These are phyloP conservation scores for Machimus rusticus DNA, from an alignment of 2,888 invertebrate species.

Conservation along the genomic window DNA sequence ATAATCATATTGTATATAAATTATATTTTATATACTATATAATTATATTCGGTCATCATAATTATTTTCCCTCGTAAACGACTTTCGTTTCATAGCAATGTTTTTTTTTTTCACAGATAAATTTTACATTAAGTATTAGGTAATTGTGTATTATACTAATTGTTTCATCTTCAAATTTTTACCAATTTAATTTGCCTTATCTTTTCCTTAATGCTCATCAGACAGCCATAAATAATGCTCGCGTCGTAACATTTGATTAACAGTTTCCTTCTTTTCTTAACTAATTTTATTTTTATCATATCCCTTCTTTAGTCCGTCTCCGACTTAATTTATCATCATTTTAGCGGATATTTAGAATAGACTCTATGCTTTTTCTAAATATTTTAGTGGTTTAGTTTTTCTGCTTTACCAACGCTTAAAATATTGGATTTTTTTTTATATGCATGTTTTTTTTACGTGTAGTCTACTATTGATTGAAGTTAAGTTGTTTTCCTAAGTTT, in stretches of 20 bases:
- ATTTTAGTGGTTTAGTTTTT: neutral
- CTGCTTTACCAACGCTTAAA: neutral
- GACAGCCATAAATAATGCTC: constrained; percentile 5
- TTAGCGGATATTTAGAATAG: constrained; percentile 24
- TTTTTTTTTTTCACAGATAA: constrained; percentile 15
- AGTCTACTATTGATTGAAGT: neutral
- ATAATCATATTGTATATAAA: constrained; percentile 36
- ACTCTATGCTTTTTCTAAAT: constrained; percentile 1
- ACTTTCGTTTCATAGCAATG: constrained; percentile 9
- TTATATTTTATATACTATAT: constrained; percentile 30
- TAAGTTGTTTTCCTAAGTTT: neutral
- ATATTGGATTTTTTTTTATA: neutral
- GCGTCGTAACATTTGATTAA: constrained; percentile 1
- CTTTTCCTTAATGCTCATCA: neutral
- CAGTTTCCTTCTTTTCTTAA: neutral
- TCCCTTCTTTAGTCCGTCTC: neutral
- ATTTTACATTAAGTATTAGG: constrained; percentile 24
- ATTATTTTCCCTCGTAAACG: constrained; percentile 13
- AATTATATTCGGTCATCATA: constrained; percentile 27
- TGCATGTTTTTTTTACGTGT: neutral
- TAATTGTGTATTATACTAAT: constrained; percentile 1
- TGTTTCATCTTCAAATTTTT: neutral
- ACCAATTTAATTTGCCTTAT: neutral
- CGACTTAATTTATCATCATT: neutral
- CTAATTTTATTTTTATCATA: neutral